Base-by-base conservation (phyloP, 2,888 invertebrate genomes). In the Sussaba pulchella region DNA sequence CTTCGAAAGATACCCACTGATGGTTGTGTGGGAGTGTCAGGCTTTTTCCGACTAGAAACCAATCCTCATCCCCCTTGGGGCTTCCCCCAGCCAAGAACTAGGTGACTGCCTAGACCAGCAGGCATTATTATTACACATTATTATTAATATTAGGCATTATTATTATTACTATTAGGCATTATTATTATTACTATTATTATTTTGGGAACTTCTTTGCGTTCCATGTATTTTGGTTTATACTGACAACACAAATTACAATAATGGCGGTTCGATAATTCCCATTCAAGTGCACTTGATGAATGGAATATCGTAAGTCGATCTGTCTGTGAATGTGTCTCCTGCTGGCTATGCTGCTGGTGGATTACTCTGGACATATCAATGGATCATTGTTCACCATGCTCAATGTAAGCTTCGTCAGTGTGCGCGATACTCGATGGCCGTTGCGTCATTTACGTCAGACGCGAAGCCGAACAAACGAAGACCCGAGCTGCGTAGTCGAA, bases 381-480 rank as follows among this genome's bases (percentile, higher is more conserved):
- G 69, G 75, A 66, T 75, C 75, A 39, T 59, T 74, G 59, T 69
- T 14, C 43, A 21, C 26, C 39, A 10, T 17, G 39, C 36, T 66
- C 67, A 6, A 24, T 41, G 26, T 63, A 73, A 73, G 64, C 50
- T 50, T 10, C 64, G 19, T 43, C 54, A 43, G n/a, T 67, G 47
- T 74, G 45, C 59, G 41, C 17, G 36, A 57, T 52, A 63, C 66
- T 45, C 43, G 31, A 57, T 61, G 31, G 74, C 24, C 36, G 74
- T 26, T 76, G 52, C 52, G 67, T 50, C 59, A 36, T 50, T 54
- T 61, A 24, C 76, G 41, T 43, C 61, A 19, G 52, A 31, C 54
- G 47, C 39, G 74, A 75, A 76, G 69, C 76, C 70, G 57, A 41
- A 71, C 52, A 70, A 76, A n/a, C 26, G 21, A 39, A 50, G 5